Evolutionary conservation across 2,797 vertebrate species (phyloP).

Genomic region (Tapera naevia): DNA sequence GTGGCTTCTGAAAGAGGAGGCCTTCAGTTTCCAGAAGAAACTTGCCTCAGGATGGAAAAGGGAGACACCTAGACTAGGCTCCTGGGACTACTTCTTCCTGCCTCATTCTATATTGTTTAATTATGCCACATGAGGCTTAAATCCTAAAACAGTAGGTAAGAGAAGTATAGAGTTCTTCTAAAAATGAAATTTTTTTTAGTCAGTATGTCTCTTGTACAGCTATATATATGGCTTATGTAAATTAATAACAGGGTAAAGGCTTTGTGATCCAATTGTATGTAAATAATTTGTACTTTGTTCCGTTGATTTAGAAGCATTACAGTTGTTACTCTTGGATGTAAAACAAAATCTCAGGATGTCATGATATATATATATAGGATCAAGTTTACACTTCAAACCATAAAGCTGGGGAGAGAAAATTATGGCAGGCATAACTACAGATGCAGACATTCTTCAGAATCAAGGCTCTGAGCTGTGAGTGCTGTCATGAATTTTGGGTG

Average conservation of each 20-base stretch:
- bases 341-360: background rate
- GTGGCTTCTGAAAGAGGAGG: background rate
- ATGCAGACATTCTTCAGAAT: background rate
- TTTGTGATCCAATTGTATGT: background rate
- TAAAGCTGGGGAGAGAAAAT: background rate
- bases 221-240: background rate
- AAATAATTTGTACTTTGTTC: background rate
- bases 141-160: background rate
- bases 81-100: background rate
- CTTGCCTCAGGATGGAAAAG: background rate
- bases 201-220: background rate
- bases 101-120: background rate
- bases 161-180: background rate
- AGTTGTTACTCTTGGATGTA: background rate
- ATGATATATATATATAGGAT: background rate
- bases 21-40: background rate
- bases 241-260: background rate
- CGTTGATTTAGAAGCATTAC: background rate
- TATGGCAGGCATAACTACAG: background rate
- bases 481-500: background rate
- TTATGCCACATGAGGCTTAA: background rate
- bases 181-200: background rate
- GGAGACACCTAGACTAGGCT: background rate
- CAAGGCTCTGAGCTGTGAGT: background rate
- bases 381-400: background rate